phyloP scores from a whole-genome alignment of 2,888 invertebrate genomes.

The Eucriotettix oculatus region DNA sequence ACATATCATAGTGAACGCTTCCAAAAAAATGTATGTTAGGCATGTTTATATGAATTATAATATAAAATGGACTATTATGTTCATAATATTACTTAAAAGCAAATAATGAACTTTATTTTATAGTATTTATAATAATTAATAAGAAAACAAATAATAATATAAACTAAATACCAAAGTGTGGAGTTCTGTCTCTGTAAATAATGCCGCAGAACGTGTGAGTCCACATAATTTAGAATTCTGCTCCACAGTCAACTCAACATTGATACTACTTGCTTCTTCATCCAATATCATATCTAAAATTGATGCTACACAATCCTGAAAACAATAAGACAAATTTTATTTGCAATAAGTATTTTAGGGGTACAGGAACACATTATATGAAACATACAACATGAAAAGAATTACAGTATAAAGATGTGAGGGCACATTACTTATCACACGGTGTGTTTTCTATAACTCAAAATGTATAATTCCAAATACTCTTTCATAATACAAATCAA shows the following conservation, averaged over 20 bases:
- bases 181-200: conserved; percentile 51
- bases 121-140: too few species aligned
- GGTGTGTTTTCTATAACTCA: too few species aligned
- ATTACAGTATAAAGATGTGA: background rate
- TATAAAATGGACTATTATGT: too few species aligned
- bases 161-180: conserved; percentile 34
- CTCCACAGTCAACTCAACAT: conserved; percentile 28
- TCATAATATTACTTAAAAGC: too few species aligned
- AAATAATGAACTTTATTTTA: too few species aligned
- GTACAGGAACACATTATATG: background rate
- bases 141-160: too few species aligned
- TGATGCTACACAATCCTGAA: conserved; percentile 51
- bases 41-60: too few species aligned
- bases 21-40: too few species aligned
- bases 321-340: conserved; percentile 2
- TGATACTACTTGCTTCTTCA: conserved; percentile 25
- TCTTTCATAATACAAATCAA: too few species aligned
- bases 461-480: too few species aligned
- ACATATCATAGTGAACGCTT: too few species aligned
- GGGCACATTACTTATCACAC: too few species aligned
- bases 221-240: conserved; percentile 34
- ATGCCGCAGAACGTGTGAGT: conserved; percentile 42
- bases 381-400: background rate
- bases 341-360: background rate
- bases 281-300: conserved; percentile 56